phyloP scores from a whole-genome alignment of 2,797 vertebrate genomes.

The Ctenopoma kingsleyae region DNA sequence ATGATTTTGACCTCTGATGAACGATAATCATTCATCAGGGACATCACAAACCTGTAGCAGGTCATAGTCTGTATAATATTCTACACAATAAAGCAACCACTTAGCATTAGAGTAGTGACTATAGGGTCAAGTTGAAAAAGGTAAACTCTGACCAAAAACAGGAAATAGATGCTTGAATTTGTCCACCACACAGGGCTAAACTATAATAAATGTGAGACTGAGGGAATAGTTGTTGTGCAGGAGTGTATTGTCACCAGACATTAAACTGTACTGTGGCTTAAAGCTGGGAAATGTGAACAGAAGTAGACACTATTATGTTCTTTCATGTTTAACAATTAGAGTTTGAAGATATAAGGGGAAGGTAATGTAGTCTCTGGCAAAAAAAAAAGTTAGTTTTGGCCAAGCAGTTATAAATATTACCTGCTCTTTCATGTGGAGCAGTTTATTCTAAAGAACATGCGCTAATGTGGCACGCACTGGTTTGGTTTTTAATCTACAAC shows the following conservation, averaged over 20 bases:
- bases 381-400: background rate
- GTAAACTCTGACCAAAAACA: slow-evolving; percentile 10
- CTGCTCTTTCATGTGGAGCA: slow-evolving; percentile 13
- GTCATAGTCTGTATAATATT: slow-evolving; percentile 4
- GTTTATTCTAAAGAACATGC: slow-evolving; percentile 11
- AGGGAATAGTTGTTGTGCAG: background rate
- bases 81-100: background rate
- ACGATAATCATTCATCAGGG: background rate
- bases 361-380: background rate
- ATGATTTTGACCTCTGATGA: background rate
- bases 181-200: background rate
- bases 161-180: background rate
- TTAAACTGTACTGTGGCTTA: background rate
- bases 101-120: slow-evolving; percentile 1
- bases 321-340: background rate
- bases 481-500: slow-evolving; percentile 6
- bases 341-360: background rate
- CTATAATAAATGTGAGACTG: background rate
- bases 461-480: background rate
- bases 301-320: background rate
- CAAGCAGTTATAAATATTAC: slow-evolving; percentile 18
- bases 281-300: slow-evolving; percentile 6
- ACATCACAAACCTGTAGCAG: background rate
- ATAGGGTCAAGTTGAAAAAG: slow-evolving; percentile 4
- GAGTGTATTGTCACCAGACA: background rate